phyloP scores from a whole-genome alignment of 2,113 vertebrate genomes.

The Xenopus tropicalis region DNA sequence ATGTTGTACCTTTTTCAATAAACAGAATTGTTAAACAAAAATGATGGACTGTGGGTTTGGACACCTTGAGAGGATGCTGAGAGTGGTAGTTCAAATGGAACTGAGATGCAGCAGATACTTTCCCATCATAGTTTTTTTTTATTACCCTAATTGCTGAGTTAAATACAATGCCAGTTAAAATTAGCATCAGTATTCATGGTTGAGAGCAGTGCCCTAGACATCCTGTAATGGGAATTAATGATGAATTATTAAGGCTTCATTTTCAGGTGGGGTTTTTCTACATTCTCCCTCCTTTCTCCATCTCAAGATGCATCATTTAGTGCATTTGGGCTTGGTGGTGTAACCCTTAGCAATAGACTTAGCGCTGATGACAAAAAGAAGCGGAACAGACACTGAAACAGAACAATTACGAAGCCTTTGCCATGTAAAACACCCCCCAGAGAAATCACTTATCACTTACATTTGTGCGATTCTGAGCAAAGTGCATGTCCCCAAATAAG shows the following conservation, averaged over 20 bases:
- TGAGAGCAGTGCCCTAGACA: too few relatives aligned
- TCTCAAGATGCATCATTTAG: neutral
- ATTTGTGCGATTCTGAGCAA: conserved; percentile 18
- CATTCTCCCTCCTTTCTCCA: neutral
- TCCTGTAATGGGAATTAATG: neutral
- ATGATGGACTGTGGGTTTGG: too few relatives aligned
- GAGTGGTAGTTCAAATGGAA: too few relatives aligned
- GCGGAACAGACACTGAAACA: conserved; percentile 5
- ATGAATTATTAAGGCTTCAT: neutral
- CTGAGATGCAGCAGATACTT: too few relatives aligned
- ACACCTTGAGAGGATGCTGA: too few relatives aligned
- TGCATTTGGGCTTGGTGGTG: neutral
- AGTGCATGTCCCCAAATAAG: conserved; percentile 13
- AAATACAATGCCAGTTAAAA: too few relatives aligned
- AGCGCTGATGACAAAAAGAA: neutral
- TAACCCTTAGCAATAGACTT: conserved; percentile 6
- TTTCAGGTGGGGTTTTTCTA: neutral
- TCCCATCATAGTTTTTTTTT: too few relatives aligned
- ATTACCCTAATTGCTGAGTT: too few relatives aligned
- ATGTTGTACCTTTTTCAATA: too few relatives aligned
- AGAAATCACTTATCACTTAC: conserved; percentile 7
- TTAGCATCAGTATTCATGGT: too few relatives aligned
- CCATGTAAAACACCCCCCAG: conserved; percentile 7
- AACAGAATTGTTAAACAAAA: too few relatives aligned
- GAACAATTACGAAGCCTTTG: conserved; percentile 26